Evolutionary conservation across 2,797 vertebrate species (phyloP).

Genomic region (Pristis pectinata): DNA sequence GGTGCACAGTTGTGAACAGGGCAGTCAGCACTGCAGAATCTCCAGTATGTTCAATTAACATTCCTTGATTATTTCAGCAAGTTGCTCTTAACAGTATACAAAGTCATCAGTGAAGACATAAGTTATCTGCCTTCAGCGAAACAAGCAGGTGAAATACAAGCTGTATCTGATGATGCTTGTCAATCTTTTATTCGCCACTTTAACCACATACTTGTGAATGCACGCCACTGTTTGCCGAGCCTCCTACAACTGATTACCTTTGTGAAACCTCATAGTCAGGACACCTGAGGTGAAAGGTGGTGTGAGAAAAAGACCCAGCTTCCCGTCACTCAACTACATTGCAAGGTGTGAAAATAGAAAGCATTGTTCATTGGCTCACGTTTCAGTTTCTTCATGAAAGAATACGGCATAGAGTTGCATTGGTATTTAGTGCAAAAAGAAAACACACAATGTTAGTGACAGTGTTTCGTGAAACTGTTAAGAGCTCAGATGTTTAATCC

Average conservation of each 20-base stretch:
- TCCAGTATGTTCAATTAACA: conserved; percentile 53
- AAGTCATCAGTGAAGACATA: conserved; percentile 52
- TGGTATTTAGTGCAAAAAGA: background rate
- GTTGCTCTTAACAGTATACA: conserved; percentile 49
- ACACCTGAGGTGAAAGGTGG: conserved; percentile 1
- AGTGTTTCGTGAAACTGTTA: background rate
- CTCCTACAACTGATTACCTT: conserved; percentile 38
- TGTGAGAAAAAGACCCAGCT: background rate
- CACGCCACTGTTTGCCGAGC: conserved; percentile 42
- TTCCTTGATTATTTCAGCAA: conserved; percentile 56
- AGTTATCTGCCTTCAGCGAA: conserved; percentile 64
- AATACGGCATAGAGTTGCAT: background rate
- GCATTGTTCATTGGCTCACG: background rate
- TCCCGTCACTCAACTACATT: background rate
- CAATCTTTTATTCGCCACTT: conserved; percentile 52
- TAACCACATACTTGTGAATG: conserved; percentile 42
- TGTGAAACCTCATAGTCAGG: conserved; percentile 45
- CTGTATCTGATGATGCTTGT: conserved; percentile 57
- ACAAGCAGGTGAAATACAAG: conserved; percentile 53
- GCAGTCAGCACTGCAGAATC: conserved; percentile 48
- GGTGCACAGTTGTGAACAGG: conserved; percentile 51
- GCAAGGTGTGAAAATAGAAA: conserved; percentile 25
- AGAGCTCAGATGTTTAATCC: background rate
- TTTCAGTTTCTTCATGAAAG: conserved; percentile 14
- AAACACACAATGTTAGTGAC: background rate